phyloP scores from a whole-genome alignment of 2,113 vertebrate species.

The Falco punctatus region DNA sequence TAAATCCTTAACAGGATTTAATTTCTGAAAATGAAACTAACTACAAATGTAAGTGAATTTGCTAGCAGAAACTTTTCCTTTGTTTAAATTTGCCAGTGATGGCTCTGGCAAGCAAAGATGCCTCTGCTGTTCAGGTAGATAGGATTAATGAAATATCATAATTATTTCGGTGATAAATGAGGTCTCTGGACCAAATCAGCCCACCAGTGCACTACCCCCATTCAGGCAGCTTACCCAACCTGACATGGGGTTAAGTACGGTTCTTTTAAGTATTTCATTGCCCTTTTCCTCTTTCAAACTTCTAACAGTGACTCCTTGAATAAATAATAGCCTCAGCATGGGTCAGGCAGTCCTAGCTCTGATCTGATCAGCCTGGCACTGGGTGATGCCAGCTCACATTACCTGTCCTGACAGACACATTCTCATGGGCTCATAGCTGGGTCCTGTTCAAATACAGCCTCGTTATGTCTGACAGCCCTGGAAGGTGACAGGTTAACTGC shows the following conservation, averaged over 20 bases:
- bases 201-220: not conserved
- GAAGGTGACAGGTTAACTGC: constrained; percentile 23
- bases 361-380: not conserved
- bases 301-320: not conserved
- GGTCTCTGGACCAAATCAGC: not conserved
- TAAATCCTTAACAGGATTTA: not conserved
- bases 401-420: not conserved
- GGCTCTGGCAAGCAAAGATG: not conserved
- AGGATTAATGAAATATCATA: not conserved
- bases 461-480: not conserved
- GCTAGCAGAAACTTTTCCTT: not conserved
- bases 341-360: not conserved
- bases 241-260: not conserved
- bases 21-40: not conserved
- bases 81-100: not conserved
- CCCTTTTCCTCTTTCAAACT: not conserved
- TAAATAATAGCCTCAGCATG: not conserved
- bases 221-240: not conserved
- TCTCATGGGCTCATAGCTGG: not conserved
- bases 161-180: not conserved
- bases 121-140: not conserved
- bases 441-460: not conserved
- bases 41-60: not conserved
- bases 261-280: not conserved
- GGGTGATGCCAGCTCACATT: not conserved